Evolutionary conservation across 2,113 vertebrate genomes (phyloP).

Genomic region (Numida meleagris): DNA sequence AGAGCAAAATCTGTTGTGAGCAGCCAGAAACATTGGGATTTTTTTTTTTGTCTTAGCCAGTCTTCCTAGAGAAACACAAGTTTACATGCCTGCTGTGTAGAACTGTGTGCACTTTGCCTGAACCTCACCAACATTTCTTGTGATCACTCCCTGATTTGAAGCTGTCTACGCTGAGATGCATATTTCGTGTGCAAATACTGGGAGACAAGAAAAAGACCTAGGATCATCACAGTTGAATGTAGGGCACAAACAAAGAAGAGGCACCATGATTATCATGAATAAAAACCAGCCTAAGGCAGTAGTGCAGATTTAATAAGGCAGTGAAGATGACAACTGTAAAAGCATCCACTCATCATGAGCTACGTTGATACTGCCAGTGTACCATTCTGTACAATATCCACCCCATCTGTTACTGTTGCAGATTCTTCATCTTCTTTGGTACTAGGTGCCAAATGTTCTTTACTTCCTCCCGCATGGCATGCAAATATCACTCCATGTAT

Average conservation of each 20-base stretch:
- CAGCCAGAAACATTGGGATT: background rate
- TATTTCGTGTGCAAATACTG: background rate
- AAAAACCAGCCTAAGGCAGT: background rate
- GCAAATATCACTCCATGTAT: background rate
- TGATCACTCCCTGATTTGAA: background rate
- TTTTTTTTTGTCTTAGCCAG: background rate
- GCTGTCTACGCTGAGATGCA: background rate
- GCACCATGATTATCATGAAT: rapidly evolving
- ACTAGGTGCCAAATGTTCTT: background rate
- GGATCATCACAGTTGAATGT: background rate
- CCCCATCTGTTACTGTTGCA: background rate
- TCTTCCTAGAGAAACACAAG: background rate
- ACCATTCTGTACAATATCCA: background rate
- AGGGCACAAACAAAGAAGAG: background rate
- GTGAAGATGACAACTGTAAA: background rate
- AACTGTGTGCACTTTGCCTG: background rate
- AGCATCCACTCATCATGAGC: background rate
- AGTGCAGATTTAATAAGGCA: background rate
- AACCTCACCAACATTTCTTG: background rate
- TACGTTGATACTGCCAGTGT: background rate
- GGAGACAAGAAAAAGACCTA: background rate
- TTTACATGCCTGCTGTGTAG: rapidly evolving
- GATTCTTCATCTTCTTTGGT: background rate
- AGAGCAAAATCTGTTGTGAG: background rate
- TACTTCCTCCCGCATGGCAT: background rate